These are phyloP conservation scores for Mesorhabditis sp. DNA, from an alignment of 2,888 invertebrate genomes.

Conservation along the genomic window DNA sequence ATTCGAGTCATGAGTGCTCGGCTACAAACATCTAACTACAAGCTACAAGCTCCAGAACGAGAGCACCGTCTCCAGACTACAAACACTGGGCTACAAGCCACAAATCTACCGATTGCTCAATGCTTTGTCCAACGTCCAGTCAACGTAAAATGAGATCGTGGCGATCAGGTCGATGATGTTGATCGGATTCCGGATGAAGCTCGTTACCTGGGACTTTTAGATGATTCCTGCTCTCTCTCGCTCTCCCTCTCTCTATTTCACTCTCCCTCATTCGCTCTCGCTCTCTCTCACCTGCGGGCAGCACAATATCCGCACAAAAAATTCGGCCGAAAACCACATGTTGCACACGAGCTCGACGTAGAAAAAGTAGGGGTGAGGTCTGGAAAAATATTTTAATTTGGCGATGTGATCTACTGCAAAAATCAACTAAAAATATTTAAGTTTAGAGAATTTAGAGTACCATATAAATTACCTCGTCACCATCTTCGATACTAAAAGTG, in stretches of 20 bases:
- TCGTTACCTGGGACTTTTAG: background rate
- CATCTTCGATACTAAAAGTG: conserved; percentile 4
- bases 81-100: no score
- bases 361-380: conserved; percentile 73
- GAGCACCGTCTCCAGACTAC: no score
- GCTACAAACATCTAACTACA: no score
- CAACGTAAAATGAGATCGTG: conserved; percentile 95
- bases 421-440: no score
- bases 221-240: no score
- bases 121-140: conserved; percentile 64
- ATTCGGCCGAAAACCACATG: conserved; percentile 89
- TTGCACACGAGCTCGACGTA: conserved; percentile 87
- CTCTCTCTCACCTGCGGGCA: conserved; percentile 66
- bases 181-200: conserved; percentile 68
- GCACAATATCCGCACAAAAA: conserved; percentile 79
- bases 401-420: no score
- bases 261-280: no score
- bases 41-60: no score
- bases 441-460: no score
- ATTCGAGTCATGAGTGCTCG: no score
- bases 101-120: conserved; percentile 6
- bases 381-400: conserved; percentile 44
- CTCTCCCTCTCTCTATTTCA: background rate
- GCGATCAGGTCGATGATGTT: conserved; percentile 99
- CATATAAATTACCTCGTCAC: conserved; percentile 8